These are phyloP conservation scores for Achatina immaculata DNA, from an alignment of 1,140 invertebrate species.

Conservation along the genomic window DNA sequence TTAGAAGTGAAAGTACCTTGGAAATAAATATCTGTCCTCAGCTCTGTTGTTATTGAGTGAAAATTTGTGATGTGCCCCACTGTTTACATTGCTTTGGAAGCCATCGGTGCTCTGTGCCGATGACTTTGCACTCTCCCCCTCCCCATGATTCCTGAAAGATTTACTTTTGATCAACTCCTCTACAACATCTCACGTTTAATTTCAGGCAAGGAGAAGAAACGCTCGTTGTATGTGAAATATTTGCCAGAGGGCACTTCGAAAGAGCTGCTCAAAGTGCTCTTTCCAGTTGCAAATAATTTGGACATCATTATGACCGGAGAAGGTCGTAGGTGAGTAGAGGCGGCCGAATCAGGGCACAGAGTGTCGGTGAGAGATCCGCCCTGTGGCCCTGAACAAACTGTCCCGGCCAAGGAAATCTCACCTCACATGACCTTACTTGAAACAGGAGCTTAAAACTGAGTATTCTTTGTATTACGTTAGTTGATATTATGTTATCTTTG, in stretches of 20 bases:
- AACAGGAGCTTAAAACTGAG: conserved; percentile 13
- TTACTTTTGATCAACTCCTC: conserved; percentile 25
- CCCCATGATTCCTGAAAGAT: not conserved
- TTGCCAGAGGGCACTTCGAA: conserved; percentile 39
- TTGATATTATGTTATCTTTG: too few species aligned
- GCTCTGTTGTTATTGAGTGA: not conserved
- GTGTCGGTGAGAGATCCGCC: conserved; percentile 37
- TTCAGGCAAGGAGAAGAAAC: conserved; percentile 42
- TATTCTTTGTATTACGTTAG: conserved; percentile 27
- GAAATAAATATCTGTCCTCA: not conserved
- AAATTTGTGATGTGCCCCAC: not conserved
- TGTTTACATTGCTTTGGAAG: conserved; percentile 10
- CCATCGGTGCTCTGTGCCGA: conserved; percentile 11
- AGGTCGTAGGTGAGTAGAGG: conserved; percentile 41
- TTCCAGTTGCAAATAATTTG: conserved; percentile 42
- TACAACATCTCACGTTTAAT: conserved; percentile 32
- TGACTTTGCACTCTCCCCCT: conserved; percentile 10
- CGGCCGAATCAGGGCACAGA: conserved; percentile 37
- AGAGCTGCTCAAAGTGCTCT: conserved; percentile 43
- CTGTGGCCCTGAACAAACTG: conserved; percentile 28
- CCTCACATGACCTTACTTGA: conserved; percentile 10
- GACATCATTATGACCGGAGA: conserved; percentile 39
- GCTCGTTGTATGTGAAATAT: conserved; percentile 40
- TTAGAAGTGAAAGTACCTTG: not conserved
- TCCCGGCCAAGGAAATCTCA: conserved; percentile 25